These are phyloP conservation scores for Semnornis frantzii DNA, from an alignment of 2,113 vertebrate genomes.

Conservation along the genomic window DNA sequence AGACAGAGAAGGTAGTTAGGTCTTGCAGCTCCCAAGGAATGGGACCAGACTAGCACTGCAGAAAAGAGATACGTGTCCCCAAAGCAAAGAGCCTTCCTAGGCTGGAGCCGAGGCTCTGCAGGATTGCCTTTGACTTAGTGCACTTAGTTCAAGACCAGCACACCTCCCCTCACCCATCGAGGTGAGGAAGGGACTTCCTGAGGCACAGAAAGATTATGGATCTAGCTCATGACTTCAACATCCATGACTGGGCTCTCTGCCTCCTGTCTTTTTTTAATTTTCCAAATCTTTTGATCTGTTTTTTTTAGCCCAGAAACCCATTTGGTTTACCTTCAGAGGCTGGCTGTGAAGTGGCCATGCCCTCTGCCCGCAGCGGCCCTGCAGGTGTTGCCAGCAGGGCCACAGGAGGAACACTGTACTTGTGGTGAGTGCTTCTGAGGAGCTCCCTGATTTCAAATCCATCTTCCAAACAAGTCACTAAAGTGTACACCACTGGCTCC, in stretches of 20 bases:
- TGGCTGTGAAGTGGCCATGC: background rate
- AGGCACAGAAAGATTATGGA: background rate
- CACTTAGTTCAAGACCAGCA: background rate
- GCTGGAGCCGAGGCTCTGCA: background rate
- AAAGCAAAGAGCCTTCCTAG: background rate
- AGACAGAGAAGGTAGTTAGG: background rate
- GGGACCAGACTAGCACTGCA: background rate
- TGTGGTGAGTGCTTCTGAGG: conserved; percentile 84
- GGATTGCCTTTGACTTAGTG: background rate
- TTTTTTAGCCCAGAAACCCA: background rate
- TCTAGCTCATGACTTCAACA: background rate
- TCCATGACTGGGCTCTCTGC: background rate
- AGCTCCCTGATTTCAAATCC: conserved; percentile 81
- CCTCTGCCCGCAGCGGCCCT: conserved; percentile 52
- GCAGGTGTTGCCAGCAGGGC: conserved; percentile 52
- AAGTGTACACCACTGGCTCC: conserved; percentile 89
- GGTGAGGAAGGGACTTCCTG: background rate
- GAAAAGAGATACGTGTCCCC: background rate
- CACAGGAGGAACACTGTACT: conserved; percentile 83
- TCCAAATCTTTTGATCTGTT: background rate
- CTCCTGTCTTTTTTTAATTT: background rate
- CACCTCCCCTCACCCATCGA: background rate
- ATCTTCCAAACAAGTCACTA: conserved; percentile 89
- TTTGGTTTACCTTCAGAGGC: conserved; percentile 61
- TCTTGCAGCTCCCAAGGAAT: background rate